phyloP scores from a whole-genome alignment of 2,888 invertebrate genomes.

The Lithophane leautieri region DNA sequence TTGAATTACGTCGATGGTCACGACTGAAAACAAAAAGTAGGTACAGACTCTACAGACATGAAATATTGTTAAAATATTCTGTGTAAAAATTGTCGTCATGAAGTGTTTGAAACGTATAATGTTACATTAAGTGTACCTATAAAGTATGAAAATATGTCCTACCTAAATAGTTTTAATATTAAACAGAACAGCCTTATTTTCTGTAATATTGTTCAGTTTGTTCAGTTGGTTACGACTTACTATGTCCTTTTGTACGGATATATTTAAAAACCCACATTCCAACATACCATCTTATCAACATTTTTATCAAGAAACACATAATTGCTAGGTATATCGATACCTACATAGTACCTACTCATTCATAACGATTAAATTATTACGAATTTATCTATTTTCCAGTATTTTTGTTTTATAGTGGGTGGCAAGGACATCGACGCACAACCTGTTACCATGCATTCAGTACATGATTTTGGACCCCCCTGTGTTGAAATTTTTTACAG shows the following conservation, averaged over 20 bases:
- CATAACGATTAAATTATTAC: not conserved
- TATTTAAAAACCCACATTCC: constrained; percentile 12
- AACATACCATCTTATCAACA: not conserved
- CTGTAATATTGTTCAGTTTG: constrained; percentile 36
- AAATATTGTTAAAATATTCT: constrained; percentile 5
- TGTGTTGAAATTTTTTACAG: too few relatives aligned
- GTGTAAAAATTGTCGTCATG: constrained; percentile 1
- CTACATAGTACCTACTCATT: not conserved
- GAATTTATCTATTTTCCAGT: not conserved
- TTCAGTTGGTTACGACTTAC: constrained; percentile 41
- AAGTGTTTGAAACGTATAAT: not conserved
- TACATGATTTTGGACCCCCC: too few relatives aligned
- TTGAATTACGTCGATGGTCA: constrained; percentile 44
- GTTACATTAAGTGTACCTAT: not conserved
- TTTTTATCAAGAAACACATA: constrained; percentile 7
- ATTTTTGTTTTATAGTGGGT: not conserved
- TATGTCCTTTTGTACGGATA: constrained; percentile 23
- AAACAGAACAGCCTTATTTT: not conserved
- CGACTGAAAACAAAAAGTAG: constrained; percentile 27
- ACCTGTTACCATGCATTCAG: too few relatives aligned
- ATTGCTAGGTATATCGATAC: not conserved
- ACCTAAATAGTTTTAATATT: constrained; percentile 2
- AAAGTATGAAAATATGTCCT: not conserved
- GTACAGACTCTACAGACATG: not conserved
- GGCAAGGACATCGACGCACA: too few relatives aligned